Evolutionary conservation across 2,113 vertebrate species (phyloP).

Genomic region (Megaptera novaeangliae): DNA sequence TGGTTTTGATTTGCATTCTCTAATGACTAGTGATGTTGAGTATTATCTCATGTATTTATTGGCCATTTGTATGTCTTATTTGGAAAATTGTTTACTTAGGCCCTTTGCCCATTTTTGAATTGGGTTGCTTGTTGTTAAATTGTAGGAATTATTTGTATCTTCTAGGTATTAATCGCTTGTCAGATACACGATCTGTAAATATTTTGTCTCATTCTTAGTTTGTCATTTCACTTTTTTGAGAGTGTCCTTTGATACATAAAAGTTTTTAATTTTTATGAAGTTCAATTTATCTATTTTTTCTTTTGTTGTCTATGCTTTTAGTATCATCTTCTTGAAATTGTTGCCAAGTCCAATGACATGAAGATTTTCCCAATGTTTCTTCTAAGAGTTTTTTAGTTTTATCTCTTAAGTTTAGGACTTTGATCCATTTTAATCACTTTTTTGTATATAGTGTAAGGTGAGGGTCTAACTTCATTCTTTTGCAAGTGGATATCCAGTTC

Average conservation of each 20-base stretch:
- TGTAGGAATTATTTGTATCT: neutral
- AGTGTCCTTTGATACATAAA: neutral
- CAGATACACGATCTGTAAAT: neutral
- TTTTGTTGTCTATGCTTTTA: neutral
- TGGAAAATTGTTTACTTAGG: neutral
- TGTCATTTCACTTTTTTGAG: neutral
- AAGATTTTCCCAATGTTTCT: neutral
- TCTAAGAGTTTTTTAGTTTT: neutral
- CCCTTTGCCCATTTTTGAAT: neutral
- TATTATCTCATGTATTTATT: neutral
- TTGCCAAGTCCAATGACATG: neutral
- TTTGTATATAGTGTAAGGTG: neutral
- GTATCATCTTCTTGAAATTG: neutral
- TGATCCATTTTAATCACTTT: neutral
- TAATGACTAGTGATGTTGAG: neutral
- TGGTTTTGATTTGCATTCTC: conserved; percentile 1
- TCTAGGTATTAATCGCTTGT: neutral
- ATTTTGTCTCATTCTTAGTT: neutral
- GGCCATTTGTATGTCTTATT: neutral
- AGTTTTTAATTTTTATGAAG: neutral
- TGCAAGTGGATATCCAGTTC: neutral
- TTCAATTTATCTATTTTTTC: neutral
- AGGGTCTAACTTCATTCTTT: neutral
- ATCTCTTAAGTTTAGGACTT: neutral
- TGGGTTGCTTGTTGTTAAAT: neutral